Evolutionary conservation across 2,888 invertebrate genomes (phyloP).

Genomic region (Drosophila infuscata): DNA sequence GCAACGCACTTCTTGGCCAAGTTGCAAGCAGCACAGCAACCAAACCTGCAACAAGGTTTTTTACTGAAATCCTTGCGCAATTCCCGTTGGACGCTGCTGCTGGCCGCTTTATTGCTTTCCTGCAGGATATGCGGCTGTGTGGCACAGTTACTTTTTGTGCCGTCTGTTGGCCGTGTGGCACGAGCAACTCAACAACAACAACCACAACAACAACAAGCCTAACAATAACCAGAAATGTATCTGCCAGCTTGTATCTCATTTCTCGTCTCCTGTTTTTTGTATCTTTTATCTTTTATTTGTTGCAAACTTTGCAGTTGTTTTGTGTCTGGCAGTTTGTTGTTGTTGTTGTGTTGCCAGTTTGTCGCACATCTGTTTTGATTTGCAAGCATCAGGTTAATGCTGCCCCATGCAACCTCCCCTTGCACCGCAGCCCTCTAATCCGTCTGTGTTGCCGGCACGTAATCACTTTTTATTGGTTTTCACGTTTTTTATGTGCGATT

Average conservation of each 20-base stretch:
- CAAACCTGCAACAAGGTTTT: constrained; percentile 40
- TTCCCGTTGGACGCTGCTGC: constrained; percentile 49
- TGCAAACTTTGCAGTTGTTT: constrained; percentile 31
- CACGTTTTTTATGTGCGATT: constrained; percentile 48
- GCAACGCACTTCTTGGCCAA: constrained; percentile 33
- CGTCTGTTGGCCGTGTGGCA: constrained; percentile 52
- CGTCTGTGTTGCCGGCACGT: constrained; percentile 35
- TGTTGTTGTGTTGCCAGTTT: constrained; percentile 36
- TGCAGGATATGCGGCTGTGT: constrained; percentile 60
- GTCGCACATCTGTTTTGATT: constrained; percentile 78
- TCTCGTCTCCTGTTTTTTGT: constrained; percentile 26
- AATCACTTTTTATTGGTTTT: constrained; percentile 70
- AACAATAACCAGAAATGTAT: constrained; percentile 12
- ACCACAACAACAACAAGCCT: constrained; percentile 1
- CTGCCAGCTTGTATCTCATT: constrained; percentile 47
- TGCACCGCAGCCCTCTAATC: background rate
- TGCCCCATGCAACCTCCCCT: constrained; percentile 1
- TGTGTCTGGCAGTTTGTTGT: constrained; percentile 12
- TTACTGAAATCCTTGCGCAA: constrained; percentile 61
- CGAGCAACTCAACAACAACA: constrained; percentile 54
- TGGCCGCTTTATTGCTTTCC: constrained; percentile 39
- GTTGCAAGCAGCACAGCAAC: background rate
- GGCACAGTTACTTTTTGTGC: constrained; percentile 51
- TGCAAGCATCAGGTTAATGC: constrained; percentile 33
- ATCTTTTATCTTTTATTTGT: constrained; percentile 27